Evolutionary conservation across 2,888 invertebrate genomes (phyloP).

Genomic region (Drosophila infuscata): DNA sequence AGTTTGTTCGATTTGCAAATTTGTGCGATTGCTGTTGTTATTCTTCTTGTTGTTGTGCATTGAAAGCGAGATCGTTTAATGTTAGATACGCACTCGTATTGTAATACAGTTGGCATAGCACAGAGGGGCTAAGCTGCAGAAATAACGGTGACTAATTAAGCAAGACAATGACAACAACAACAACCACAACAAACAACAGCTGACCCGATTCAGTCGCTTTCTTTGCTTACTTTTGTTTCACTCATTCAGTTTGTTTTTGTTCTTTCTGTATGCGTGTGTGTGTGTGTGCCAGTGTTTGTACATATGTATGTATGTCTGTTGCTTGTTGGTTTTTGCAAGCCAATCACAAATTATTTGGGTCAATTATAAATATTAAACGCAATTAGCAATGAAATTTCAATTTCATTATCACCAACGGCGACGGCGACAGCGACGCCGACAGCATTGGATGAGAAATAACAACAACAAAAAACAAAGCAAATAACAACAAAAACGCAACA

Average conservation of each 20-base stretch:
- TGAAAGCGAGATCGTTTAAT: conserved; percentile 28
- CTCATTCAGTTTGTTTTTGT: conserved; percentile 29
- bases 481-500: conserved; percentile 23
- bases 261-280: conserved; percentile 17
- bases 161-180: conserved; percentile 5
- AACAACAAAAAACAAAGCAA: conserved; percentile 18
- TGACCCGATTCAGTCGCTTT: conserved; percentile 43
- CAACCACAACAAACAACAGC: conserved; percentile 4
- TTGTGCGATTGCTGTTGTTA: conserved; percentile 20
- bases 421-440: conserved; percentile 29
- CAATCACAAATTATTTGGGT: conserved; percentile 75
- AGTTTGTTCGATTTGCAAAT: conserved; percentile 46
- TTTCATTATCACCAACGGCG: conserved; percentile 74
- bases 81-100: conserved; percentile 15
- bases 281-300: background rate
- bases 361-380: conserved; percentile 79
- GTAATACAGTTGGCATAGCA: conserved; percentile 4
- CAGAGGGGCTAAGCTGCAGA: conserved; percentile 6
- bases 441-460: conserved; percentile 6
- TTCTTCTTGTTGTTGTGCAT: conserved; percentile 14
- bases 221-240: conserved; percentile 37
- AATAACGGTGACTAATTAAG: conserved; percentile 27
- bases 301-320: background rate
- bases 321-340: conserved; percentile 55
- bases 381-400: conserved; percentile 81